These are phyloP conservation scores for Nymphalis polychloros DNA, from an alignment of 2,888 invertebrate genomes.

Conservation along the genomic window DNA sequence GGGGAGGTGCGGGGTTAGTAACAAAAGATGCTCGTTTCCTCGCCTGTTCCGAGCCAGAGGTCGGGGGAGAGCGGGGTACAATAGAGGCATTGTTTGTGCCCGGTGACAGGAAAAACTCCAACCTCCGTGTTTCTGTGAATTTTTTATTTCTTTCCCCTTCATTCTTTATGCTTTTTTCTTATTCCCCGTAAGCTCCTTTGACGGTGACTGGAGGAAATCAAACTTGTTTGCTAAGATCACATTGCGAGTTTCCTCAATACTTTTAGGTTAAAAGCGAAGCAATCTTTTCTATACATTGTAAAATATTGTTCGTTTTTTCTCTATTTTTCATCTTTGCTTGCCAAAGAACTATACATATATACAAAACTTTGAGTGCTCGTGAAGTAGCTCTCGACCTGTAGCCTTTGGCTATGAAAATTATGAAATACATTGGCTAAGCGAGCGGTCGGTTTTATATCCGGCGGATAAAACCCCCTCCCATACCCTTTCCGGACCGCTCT, in stretches of 20 bases:
- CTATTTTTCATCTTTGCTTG: background rate
- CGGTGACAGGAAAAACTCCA: conserved; percentile 82
- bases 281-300: conserved; percentile 7
- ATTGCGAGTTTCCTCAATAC: conserved; percentile 26
- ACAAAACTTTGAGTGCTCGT: conserved; percentile 35
- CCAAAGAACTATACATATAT: background rate
- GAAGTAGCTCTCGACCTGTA: conserved; percentile 52
- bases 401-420: conserved; percentile 49
- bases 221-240: conserved; percentile 58
- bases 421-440: conserved; percentile 47
- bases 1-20: conserved; percentile 60
- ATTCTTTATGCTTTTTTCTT: conserved; percentile 59
- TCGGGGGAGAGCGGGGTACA: conserved; percentile 56
- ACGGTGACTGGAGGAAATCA: conserved; percentile 69
- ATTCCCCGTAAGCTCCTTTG: conserved; percentile 69
- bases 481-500: conserved; percentile 62
- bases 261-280: conserved; percentile 39
- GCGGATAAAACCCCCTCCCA: conserved; percentile 53
- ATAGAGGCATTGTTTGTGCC: conserved; percentile 79
- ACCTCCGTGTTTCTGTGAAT: conserved; percentile 81
- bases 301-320: background rate
- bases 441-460: conserved; percentile 60
- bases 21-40: conserved; percentile 82
- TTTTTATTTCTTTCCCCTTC: conserved; percentile 75
- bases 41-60: conserved; percentile 57